phyloP scores from a whole-genome alignment of 2,888 invertebrate genomes.

The Leistus spinibarbis region DNA sequence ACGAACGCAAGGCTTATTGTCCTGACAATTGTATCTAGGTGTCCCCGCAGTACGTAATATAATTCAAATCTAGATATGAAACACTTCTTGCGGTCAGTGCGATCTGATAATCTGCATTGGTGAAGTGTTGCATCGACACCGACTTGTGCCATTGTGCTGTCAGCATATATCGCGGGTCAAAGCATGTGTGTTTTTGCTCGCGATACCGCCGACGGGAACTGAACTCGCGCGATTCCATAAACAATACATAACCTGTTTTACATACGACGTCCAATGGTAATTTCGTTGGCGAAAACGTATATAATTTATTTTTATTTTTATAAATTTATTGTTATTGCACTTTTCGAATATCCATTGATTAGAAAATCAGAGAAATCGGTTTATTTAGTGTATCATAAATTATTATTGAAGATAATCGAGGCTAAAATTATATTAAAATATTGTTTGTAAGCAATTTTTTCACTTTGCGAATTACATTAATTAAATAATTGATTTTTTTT shows the following conservation, averaged over 20 bases:
- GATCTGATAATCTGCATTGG: constrained; percentile 10
- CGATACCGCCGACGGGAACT: background rate
- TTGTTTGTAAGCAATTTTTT: background rate
- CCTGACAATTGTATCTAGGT: background rate
- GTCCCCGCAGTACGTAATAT: background rate
- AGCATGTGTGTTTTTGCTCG: background rate
- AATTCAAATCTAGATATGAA: constrained; percentile 22
- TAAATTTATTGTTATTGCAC: background rate
- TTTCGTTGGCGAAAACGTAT: background rate
- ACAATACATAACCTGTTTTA: background rate
- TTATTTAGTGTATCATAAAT: background rate
- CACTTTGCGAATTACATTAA: background rate
- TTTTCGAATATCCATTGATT: background rate
- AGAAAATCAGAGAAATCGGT: background rate
- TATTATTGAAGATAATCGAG: background rate
- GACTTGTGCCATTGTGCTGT: constrained; percentile 23
- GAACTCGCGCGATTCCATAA: background rate
- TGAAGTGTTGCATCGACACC: constrained; percentile 13
- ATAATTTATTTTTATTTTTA: background rate
- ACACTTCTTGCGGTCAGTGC: background rate
- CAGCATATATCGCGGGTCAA: constrained; percentile 7
- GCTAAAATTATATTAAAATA: background rate
- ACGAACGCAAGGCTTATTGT: background rate
- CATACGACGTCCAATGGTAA: background rate
- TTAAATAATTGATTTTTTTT: background rate